These are phyloP conservation scores for Oeneis ivallda DNA, from an alignment of 2,888 invertebrate species.

Conservation along the genomic window DNA sequence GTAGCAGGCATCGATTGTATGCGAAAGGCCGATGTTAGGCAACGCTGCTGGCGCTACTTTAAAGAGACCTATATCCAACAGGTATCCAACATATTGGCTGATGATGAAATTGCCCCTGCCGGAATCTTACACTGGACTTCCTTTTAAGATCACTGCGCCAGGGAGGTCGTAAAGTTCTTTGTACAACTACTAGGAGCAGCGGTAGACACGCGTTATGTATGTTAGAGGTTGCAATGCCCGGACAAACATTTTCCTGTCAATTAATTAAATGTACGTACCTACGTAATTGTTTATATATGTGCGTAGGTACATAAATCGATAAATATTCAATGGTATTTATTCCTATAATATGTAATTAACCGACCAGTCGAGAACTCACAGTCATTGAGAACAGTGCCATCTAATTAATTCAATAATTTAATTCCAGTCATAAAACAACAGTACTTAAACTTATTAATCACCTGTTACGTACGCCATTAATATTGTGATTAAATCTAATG, in stretches of 20 bases:
- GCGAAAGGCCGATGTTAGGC: too few relatives aligned
- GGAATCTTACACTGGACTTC: too few relatives aligned
- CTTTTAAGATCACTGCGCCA: too few relatives aligned
- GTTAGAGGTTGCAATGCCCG: background rate
- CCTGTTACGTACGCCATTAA: constrained; percentile 10
- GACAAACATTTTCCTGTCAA: background rate
- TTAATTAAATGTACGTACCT: background rate
- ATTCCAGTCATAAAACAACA: background rate
- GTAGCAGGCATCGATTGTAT: too few relatives aligned
- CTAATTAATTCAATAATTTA: background rate
- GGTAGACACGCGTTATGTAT: background rate
- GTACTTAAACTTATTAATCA: background rate
- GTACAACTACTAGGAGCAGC: background rate
- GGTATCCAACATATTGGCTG: too few relatives aligned
- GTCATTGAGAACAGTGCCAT: background rate
- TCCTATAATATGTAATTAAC: background rate
- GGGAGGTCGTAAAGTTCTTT: background rate
- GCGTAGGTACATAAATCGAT: background rate
- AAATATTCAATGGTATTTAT: constrained; percentile 12
- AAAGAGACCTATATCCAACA: too few relatives aligned
- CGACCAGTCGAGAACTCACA: background rate
- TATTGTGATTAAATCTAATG: constrained; percentile 14
- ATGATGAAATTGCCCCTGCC: too few relatives aligned
- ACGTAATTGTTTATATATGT: constrained; percentile 3
- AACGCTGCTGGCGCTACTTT: too few relatives aligned